Evolutionary conservation across 2,797 vertebrate species (phyloP).

Genomic region (Myioborus miniatus): DNA sequence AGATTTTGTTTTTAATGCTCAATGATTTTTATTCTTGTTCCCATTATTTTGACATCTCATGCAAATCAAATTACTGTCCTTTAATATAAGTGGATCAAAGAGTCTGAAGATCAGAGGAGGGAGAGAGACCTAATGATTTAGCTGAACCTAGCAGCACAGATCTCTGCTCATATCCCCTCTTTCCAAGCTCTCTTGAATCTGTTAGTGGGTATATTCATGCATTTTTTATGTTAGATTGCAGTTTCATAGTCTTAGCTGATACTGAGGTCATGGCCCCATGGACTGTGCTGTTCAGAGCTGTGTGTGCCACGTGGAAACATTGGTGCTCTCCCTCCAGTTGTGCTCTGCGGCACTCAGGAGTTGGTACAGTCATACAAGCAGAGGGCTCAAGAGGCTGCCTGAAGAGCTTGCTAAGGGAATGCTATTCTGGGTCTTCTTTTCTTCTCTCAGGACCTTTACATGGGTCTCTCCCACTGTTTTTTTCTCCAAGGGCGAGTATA

Average conservation of each 20-base stretch:
- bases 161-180: not conserved
- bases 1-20: not conserved
- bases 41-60: not conserved
- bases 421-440: not conserved
- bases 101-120: not conserved
- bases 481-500: not conserved
- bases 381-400: not conserved
- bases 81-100: not conserved
- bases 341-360: accelerated
- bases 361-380: not conserved
- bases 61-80: not conserved
- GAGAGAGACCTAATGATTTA: not conserved
- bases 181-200: not conserved
- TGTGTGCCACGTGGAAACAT: not conserved
- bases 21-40: not conserved
- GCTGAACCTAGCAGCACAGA: not conserved
- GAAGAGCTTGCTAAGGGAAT: not conserved
- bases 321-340: not conserved
- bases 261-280: not conserved
- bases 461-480: not conserved
- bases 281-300: accelerated
- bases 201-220: not conserved
- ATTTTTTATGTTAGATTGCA: not conserved
- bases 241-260: not conserved
- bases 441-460: not conserved